These are phyloP conservation scores for Candidula unifasciata DNA, from an alignment of 2,888 invertebrate genomes.

Conservation along the genomic window DNA sequence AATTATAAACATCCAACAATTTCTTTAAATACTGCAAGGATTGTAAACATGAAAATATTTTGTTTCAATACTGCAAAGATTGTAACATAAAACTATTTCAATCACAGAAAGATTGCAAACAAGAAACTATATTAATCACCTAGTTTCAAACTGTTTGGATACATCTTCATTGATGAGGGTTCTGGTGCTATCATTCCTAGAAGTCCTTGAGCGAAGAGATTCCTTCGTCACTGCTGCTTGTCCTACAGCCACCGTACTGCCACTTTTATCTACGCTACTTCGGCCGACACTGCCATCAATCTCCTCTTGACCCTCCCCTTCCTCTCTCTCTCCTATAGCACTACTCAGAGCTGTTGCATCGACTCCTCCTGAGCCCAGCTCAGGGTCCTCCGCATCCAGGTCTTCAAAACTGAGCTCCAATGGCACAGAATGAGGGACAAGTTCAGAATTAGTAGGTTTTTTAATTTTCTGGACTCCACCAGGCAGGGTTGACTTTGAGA, in stretches of 20 bases:
- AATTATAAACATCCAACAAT: not conserved
- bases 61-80: not conserved
- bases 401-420: slow-evolving; percentile 24
- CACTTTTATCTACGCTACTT: not conserved
- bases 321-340: slow-evolving; percentile 46
- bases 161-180: slow-evolving; percentile 34
- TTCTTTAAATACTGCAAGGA: no score
- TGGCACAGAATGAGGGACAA: not conserved
- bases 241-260: not conserved
- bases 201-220: not conserved
- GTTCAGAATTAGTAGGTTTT: not conserved
- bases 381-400: slow-evolving; percentile 4
- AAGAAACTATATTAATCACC: not conserved
- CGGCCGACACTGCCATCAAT: not conserved
- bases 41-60: not conserved
- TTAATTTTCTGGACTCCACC: no score
- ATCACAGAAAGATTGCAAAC: not conserved
- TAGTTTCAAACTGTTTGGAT: slow-evolving; percentile 18
- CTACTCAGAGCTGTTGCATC: slow-evolving; percentile 2
- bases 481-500: no score
- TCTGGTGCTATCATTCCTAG: slow-evolving; percentile 27
- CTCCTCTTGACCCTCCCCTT: slow-evolving; percentile 48
- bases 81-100: no score
- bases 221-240: not conserved
- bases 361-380: slow-evolving; percentile 9